These are phyloP conservation scores for Heliopora coerulea DNA, from an alignment of 92 coral and sea anemone species.

Conservation along the genomic window DNA sequence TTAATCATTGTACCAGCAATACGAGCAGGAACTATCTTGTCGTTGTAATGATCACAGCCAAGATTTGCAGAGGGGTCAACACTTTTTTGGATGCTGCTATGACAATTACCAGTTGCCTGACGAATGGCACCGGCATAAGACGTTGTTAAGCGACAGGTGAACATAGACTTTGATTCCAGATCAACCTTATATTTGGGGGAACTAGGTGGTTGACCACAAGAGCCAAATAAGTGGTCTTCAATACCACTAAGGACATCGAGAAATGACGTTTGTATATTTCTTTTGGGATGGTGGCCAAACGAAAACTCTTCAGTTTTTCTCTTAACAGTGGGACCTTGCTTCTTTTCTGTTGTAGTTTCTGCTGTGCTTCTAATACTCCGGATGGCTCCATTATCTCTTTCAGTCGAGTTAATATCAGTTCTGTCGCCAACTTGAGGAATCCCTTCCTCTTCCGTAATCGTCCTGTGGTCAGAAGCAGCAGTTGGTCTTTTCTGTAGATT, in stretches of 20 bases:
- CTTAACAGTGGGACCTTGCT: background rate
- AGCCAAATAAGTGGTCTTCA: constrained; percentile 40
- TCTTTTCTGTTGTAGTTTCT: background rate
- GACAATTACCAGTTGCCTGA: background rate
- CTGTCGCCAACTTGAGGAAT: background rate
- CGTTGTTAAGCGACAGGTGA: constrained; percentile 19
- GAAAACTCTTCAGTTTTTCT: background rate
- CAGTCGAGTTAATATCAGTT: background rate
- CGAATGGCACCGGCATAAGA: background rate
- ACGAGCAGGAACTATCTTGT: background rate
- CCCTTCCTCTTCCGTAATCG: no score
- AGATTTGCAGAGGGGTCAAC: background rate
- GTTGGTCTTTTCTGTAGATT: no score
- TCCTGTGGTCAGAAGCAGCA: no score
- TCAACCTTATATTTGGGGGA: background rate
- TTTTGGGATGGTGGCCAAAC: background rate
- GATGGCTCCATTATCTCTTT: background rate
- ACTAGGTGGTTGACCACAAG: background rate
- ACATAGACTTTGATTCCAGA: constrained; percentile 10
- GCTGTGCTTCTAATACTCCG: background rate
- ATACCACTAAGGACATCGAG: constrained; percentile 39
- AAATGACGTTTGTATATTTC: constrained; percentile 6
- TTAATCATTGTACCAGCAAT: background rate
- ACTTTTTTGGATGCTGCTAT: background rate
- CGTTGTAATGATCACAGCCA: background rate